Evolutionary conservation across 2,888 invertebrate species (phyloP), one percentile per base, ranked within the genome.

Genomic region (Meghimatium bilineatum): DNA sequence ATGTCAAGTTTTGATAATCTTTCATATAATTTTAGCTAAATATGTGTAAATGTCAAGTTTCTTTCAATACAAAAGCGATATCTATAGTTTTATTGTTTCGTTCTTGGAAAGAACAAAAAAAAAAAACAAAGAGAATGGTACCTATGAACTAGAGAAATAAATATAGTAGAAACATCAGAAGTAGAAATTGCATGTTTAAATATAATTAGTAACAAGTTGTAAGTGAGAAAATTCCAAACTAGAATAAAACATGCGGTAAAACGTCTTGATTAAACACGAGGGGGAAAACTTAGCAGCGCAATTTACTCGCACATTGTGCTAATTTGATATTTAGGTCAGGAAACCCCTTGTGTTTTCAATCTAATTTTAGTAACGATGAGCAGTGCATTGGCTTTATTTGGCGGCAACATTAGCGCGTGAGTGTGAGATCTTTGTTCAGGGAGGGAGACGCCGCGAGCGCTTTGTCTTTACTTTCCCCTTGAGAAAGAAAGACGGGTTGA

Each of bases 401-500:
- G 78, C 78, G 78, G 63, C 78, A 78, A 63, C 78, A 29, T 66
- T 66, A 78, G 78, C 78, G 67, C 78, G 78, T 78, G 78, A 63
- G 63, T 78, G 78, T 78, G 78, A 66, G 78, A 78, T 78, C 78
- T 78, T 78, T 78, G 78, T 78, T 78, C 78, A 49, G 78, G 78
- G 49, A 29, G 78, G 78, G 78, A 78, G 78, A 78, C 67, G 78
- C 78, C 66, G 67, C 63, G 78, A 78, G 78, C 66, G 78, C 78
- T 78, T 78, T 78, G 78, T 78, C 78, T 78, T 77, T 63, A 36
- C 29, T 60, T 60, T 63, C 66, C 29, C 36, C 66, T 14, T 23
- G 44, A n/a, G 78, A 78, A 52, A 78, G 38, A 78, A 78, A 66
- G 78, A 49, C 29, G 77, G 60, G 17, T 29, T 66, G 66, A 32